phyloP scores from a whole-genome alignment of 2,888 invertebrate genomes.

The Drosophila ochracea region DNA sequence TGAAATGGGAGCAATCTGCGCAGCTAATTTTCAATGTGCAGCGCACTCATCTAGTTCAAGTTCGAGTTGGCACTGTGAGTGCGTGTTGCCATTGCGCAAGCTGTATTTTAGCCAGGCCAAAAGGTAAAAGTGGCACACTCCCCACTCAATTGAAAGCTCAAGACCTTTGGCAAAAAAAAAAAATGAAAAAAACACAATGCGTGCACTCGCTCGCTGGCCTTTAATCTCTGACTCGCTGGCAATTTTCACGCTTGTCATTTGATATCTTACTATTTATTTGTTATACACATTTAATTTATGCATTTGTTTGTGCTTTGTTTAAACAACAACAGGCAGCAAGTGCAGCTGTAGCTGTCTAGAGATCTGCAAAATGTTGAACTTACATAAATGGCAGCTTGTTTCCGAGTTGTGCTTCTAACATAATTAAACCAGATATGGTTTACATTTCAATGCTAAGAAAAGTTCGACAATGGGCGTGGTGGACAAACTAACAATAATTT shows the following conservation, averaged over 20 bases:
- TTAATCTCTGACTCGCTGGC: constrained; percentile 56
- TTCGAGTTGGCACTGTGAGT: constrained; percentile 62
- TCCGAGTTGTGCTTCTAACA: constrained; percentile 11
- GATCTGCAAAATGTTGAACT: constrained; percentile 74
- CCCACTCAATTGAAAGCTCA: not conserved
- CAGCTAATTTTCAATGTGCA: constrained; percentile 68
- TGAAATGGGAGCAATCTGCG: constrained; percentile 71
- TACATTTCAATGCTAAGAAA: constrained; percentile 45
- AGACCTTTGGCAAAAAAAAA: constrained; percentile 17
- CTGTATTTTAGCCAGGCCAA: constrained; percentile 33
- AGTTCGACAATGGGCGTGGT: constrained; percentile 33
- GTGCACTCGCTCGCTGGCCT: constrained; percentile 49
- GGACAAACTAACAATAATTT: not conserved
- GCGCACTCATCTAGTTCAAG: constrained; percentile 71
- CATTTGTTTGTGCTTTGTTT: constrained; percentile 59
- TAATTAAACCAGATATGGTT: constrained; percentile 14
- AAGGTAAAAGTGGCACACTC: constrained; percentile 60
- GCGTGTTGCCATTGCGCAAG: constrained; percentile 3
- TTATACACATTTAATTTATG: constrained; percentile 60
- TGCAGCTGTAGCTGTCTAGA: constrained; percentile 37
- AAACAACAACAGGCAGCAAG: constrained; percentile 38
- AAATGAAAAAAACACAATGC: not conserved
- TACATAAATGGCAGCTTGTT: constrained; percentile 78
- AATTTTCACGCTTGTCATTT: constrained; percentile 73
- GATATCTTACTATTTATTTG: constrained; percentile 60